These are phyloP conservation scores for Oreortyx pictus DNA, from an alignment of 2,797 vertebrate genomes.

Conservation along the genomic window DNA sequence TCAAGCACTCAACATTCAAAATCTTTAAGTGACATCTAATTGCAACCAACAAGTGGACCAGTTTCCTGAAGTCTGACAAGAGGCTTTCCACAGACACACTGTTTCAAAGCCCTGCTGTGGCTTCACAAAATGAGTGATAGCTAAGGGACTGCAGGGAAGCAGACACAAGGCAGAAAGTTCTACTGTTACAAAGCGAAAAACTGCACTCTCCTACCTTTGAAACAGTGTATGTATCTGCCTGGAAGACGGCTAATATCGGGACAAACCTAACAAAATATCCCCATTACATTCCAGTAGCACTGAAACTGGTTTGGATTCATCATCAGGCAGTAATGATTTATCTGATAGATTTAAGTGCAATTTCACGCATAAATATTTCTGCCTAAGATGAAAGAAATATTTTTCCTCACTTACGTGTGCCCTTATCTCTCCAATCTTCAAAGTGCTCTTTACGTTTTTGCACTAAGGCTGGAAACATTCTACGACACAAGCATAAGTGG, in stretches of 20 bases:
- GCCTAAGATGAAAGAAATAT: neutral
- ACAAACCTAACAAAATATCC: neutral
- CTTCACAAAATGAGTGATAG: constrained; percentile 40
- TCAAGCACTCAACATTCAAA: neutral
- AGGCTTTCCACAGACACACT: neutral
- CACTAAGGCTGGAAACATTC: neutral
- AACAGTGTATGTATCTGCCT: neutral
- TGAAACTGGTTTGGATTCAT: neutral
- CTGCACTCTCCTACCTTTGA: neutral
- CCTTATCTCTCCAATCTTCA: neutral
- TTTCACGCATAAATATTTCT: neutral
- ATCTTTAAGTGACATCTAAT: constrained; percentile 63
- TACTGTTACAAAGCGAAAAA: neutral
- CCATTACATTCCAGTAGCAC: fast-evolving
- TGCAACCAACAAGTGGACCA: constrained; percentile 6
- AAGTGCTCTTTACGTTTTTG: neutral
- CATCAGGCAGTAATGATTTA: neutral
- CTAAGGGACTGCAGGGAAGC: neutral
- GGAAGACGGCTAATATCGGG: neutral
- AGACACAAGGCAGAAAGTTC: neutral
- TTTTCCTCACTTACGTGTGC: neutral
- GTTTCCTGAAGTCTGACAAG: constrained; percentile 33
- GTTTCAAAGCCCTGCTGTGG: constrained; percentile 36
- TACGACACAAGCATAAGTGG: fast-evolving
- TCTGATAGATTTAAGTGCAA: neutral